Evolutionary conservation across 2,888 invertebrate species (phyloP).

Genomic region (Aphidoletes aphidimyza): DNA sequence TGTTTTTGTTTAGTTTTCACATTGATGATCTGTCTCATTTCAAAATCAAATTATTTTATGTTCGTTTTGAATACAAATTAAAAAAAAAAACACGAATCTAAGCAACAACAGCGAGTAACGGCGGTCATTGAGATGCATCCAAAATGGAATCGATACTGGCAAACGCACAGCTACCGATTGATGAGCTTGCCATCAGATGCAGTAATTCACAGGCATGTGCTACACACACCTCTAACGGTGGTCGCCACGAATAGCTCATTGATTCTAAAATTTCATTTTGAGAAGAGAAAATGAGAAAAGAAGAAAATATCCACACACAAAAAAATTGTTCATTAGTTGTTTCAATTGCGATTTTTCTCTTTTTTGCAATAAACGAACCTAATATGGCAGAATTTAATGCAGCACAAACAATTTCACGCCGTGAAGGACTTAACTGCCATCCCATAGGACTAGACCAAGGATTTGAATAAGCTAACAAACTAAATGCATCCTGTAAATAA

Average conservation of each 20-base stretch:
- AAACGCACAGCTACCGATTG: slow-evolving; percentile 94
- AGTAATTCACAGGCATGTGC: slow-evolving; percentile 90
- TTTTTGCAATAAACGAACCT: no score
- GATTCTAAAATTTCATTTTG: slow-evolving; percentile 74
- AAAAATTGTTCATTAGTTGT: no score
- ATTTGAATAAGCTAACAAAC: slow-evolving; percentile 96
- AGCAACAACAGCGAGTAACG: slow-evolving; percentile 50
- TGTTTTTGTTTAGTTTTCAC: no score
- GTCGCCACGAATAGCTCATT: slow-evolving; percentile 87
- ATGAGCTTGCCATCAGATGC: slow-evolving; percentile 87
- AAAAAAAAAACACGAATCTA: slow-evolving; percentile 39
- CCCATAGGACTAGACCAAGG: slow-evolving; percentile 97
- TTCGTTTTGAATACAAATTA: slow-evolving; percentile 47
- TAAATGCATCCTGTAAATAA: slow-evolving; percentile 89
- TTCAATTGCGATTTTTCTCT: slow-evolving; percentile 61
- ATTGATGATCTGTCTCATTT: no score
- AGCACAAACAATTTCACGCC: slow-evolving; percentile 94
- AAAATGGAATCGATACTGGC: slow-evolving; percentile 88
- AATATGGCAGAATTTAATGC: slow-evolving; percentile 97
- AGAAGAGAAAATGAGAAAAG: neutral
- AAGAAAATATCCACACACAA: no score
- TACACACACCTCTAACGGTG: slow-evolving; percentile 92
- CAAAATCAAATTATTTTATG: neutral
- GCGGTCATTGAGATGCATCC: slow-evolving; percentile 59
- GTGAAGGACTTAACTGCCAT: slow-evolving; percentile 93